These are phyloP conservation scores for Cyrtodaria siliqua DNA, from an alignment of 2,888 invertebrate species.

Conservation along the genomic window DNA sequence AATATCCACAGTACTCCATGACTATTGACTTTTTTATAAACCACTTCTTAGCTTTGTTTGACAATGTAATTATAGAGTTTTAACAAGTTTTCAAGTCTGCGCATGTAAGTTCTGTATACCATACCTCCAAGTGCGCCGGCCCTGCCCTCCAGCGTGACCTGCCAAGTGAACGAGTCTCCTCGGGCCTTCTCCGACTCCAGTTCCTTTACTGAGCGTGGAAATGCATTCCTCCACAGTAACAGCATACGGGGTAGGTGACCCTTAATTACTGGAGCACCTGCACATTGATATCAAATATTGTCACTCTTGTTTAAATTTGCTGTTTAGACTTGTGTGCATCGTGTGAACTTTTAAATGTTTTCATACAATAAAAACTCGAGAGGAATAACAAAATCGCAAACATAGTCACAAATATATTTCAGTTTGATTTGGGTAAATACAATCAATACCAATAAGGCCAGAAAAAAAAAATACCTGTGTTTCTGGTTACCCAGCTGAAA, in stretches of 20 bases:
- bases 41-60: too few relatives aligned
- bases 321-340: not conserved
- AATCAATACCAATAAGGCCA: too few relatives aligned
- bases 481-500: too few relatives aligned
- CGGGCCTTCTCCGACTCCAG: conserved; percentile 97
- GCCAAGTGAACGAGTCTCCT: conserved; percentile 99
- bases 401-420: too few relatives aligned
- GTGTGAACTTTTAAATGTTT: not conserved
- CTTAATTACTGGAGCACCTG: conserved; percentile 96
- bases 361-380: conserved; percentile 1
- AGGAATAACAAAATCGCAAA: too few relatives aligned
- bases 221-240: conserved; percentile 98
- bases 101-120: too few relatives aligned
- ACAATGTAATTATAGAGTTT: too few relatives aligned
- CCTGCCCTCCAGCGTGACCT: conserved; percentile 96
- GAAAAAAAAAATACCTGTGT: too few relatives aligned
- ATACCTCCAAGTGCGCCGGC: conserved; percentile 96
- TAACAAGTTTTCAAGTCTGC: too few relatives aligned
- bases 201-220: conserved; percentile 98
- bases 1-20: too few relatives aligned
- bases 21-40: too few relatives aligned
- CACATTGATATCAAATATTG: not conserved
- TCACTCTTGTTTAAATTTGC: not conserved
- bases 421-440: too few relatives aligned
- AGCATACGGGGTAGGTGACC: conserved; percentile 97